Conservation (phyloP, 2,888 invertebrate genomes). For the Caenorhabditis uteleia region DNA sequence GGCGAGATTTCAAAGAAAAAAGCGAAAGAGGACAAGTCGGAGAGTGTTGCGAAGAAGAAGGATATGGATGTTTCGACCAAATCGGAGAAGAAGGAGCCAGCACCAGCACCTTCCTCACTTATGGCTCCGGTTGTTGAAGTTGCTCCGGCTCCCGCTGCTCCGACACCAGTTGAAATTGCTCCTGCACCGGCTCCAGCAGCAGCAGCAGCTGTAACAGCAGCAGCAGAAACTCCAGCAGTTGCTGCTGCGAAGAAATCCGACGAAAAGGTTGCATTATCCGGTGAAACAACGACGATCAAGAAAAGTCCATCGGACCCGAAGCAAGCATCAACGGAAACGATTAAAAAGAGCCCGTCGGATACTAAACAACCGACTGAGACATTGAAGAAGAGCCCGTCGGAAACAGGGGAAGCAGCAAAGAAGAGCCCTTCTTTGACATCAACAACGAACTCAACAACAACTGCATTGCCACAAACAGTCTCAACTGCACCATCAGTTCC, state of each 20-base stretch:
- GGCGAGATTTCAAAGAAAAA: background rate
- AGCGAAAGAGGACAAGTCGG: background rate
- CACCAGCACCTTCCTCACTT: too few species aligned
- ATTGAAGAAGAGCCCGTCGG: background rate
- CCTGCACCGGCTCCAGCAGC: background rate
- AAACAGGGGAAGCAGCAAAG: background rate
- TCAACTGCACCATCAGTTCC: constrained; percentile 3
- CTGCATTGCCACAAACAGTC: background rate
- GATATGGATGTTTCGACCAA: background rate
- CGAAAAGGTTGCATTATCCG: background rate
- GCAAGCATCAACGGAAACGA: too few species aligned
- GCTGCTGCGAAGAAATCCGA: background rate
- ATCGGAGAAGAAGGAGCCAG: background rate
- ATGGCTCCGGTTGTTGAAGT: too few species aligned
- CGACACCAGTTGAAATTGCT: background rate
- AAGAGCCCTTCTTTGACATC: background rate
- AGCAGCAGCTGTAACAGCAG: background rate
- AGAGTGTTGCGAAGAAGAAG: background rate
- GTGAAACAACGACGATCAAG: background rate
- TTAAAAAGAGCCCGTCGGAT: too few species aligned
- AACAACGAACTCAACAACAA: background rate
- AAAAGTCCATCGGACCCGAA: too few species aligned
- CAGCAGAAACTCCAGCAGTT: background rate
- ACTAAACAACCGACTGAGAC: background rate
- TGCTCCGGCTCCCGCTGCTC: background rate